Evolutionary conservation across 2,797 vertebrate genomes (phyloP), one percentile per base, ranked within the genome.

Genomic region (Coreius guichenoti): DNA sequence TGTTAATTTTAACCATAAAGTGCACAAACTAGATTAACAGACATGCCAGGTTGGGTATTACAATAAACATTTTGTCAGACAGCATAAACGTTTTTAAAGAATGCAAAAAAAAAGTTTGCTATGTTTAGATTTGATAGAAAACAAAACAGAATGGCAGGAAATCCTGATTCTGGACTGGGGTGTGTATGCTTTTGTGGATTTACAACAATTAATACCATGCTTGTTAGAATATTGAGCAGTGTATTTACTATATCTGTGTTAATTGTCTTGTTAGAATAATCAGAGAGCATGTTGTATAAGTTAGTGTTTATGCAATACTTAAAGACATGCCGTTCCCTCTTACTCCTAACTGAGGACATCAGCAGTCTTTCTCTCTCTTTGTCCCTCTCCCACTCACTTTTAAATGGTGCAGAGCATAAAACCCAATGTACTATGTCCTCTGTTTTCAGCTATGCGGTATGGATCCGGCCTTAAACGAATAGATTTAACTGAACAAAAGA

Each of bases 301-400:
- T 49, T 49, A 45, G 23, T 58, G 83, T 84, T 69, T 68, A 8
- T 56, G 49, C 67, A 79, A n/a, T 45, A 47, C 75, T 58, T 72
- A 49, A 80, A 85, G 43, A 67, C 14, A 11, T 80, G 56, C 56
- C 17, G 8, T 80, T 80, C 29, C 51, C 76, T 39, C 23, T 61
- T 16, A 61, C 83, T 87, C 79, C 91, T 89, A 91, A 90, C 89
- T 89, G 90, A 88, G 75, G 21, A 73, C 83, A 82, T 86, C 67
- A 68, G 86, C 85, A 75, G 56, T n/a, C 68, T 84, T 3, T 82
- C 4, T 74, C 31, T 68, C 76, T 70, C 63, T 84, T 45, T 74
- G 54, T 76, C 58, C 33, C 29, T 82, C 78, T 69, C 72, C 74
- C 81, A 29, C 63, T 86, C 81, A 81, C 80, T 83, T 87, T 72